These are phyloP conservation scores for Thyatira batis DNA, from an alignment of 2,888 invertebrate species.

Conservation along the genomic window DNA sequence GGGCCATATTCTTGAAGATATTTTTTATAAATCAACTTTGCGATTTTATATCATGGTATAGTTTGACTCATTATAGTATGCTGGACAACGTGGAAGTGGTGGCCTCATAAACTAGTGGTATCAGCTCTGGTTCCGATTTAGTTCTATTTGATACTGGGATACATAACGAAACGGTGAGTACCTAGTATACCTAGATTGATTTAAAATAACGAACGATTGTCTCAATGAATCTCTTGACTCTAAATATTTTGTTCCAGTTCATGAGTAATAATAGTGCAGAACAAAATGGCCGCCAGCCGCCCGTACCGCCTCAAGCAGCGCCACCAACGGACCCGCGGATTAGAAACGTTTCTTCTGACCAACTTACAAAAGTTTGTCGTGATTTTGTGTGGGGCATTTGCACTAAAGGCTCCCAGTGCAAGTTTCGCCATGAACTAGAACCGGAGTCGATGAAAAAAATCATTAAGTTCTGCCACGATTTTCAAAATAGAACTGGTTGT, in stretches of 20 bases:
- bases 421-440: constrained; percentile 58
- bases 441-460: constrained; percentile 60
- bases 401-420: constrained; percentile 55
- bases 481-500: constrained; percentile 64
- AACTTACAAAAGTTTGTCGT: constrained; percentile 46
- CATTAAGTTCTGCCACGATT: constrained; percentile 68
- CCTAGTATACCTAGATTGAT: background rate
- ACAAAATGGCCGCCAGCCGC: constrained; percentile 62
- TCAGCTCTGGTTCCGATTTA: background rate
- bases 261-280: constrained; percentile 46
- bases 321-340: constrained; percentile 37
- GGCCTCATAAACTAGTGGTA: background rate
- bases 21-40: background rate
- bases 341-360: constrained; percentile 25
- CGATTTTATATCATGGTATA: background rate
- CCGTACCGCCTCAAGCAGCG: constrained; percentile 39
- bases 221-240: background rate
- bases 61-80: background rate
- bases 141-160: background rate
- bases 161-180: background rate
- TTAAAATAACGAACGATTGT: background rate
- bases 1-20: background rate
- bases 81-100: background rate
- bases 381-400: constrained; percentile 70
- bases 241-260: constrained; percentile 22